Evolutionary conservation across 2,113 vertebrate species (phyloP), one percentile per base, ranked within the genome.

Genomic region (Sturnus vulgaris): DNA sequence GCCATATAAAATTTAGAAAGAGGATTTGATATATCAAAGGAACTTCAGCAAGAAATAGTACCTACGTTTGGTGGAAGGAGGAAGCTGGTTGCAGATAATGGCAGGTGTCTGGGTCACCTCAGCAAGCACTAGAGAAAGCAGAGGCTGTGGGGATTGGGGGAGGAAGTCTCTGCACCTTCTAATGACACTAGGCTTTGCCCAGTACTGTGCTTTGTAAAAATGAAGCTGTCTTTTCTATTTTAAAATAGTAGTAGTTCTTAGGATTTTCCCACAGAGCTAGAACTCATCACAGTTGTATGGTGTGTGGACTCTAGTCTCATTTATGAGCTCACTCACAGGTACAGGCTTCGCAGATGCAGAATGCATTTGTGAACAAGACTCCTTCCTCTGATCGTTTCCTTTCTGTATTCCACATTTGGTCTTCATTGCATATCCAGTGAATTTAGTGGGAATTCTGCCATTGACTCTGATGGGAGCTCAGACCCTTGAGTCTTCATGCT

Each of bases 401-500:
- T 57, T 56, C 72, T 49, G 35, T 78, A 28, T 90, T 95, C 56
- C n/a, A 50, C 80, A 40, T 93, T 93, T 88, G 72, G 40, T 86
- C 92, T 80, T 90, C 63, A 90, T 90, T 86, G 79, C 0, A 1
- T 71, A 72, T 68, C 46, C 77, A 73, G 57, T 87, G 49, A 75
- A 93, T 88, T 71, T 76, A 60, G 56, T 82, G 72, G 88, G 82
- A 95, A 90, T 30, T 64, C 31, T 90, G 88, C 92, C 60, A 57
- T 46, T 73, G 44, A n/a, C 40, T 88, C 68, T 82, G 25, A 37
- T 91, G 76, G 64, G 69, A 94, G 72, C 65, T 86, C 44, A 90
- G 76, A 44, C 88, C 64, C n/a, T 56, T 88, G 90, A 33, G 93
- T 88, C 71, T 82, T 94, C 25, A 63, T 94, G 85, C 72, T 92